A percentile compares a stretch with the other conserved stretches of the same genome.
Conservation (phyloP, 2,888 invertebrate species). For the Isotomurus palustris region DNA sequence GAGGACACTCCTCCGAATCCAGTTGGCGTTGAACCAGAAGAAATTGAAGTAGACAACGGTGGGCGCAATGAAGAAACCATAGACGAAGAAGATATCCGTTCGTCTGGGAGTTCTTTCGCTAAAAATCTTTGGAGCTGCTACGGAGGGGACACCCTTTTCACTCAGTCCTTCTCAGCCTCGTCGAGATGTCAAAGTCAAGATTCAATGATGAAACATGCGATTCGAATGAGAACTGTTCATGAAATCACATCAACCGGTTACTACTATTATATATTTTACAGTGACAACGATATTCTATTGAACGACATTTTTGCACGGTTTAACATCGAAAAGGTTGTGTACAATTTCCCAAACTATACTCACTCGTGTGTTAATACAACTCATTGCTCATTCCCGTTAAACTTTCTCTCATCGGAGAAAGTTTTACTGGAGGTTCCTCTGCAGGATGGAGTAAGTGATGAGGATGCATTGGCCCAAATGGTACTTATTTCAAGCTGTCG, state of each 20-base stretch:
- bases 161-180: conserved; percentile 66
- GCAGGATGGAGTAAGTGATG: conserved; percentile 62
- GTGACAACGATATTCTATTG: conserved; percentile 72
- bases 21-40: conserved; percentile 34
- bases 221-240: conserved; percentile 65
- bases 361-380: conserved; percentile 71
- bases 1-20: conserved; percentile 40
- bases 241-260: conserved; percentile 72
- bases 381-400: conserved; percentile 68
- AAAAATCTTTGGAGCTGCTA: conserved; percentile 70
- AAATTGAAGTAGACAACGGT: conserved; percentile 17
- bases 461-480: conserved; percentile 64
- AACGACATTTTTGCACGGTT: conserved; percentile 80
- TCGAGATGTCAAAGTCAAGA: conserved; percentile 64
- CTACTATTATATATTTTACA: conserved; percentile 85
- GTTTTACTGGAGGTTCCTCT: conserved; percentile 82
- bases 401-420: conserved; percentile 68
- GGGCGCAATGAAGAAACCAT: conserved; percentile 36
- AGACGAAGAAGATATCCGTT: conserved; percentile 44
- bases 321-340: conserved; percentile 78
- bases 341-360: conserved; percentile 67
- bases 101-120: conserved; percentile 78
- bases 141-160: conserved; percentile 67
- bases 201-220: conserved; percentile 61
- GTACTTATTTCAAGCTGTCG: conserved; percentile 71